Conservation (phyloP, 2,113 vertebrate species). For the Labrus mixtus region DNA sequence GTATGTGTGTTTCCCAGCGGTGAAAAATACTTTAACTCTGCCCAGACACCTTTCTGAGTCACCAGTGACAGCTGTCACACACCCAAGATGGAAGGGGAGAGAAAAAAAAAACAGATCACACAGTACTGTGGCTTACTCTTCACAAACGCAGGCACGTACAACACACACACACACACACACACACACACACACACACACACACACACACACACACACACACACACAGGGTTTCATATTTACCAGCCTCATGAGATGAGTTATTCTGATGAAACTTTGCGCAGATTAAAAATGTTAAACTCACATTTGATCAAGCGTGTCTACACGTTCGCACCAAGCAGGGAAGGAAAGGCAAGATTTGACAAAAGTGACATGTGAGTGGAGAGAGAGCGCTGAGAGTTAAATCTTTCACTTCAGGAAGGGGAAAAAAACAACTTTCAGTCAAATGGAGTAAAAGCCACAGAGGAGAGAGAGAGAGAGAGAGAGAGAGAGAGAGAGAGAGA, state of each 20-base stretch:
- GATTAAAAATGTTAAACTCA: constrained; percentile 81
- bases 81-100: constrained; percentile 60
- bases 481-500: constrained; percentile 32
- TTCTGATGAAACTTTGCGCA: constrained; percentile 79
- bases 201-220: constrained; percentile 34
- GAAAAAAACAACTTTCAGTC: constrained; percentile 64
- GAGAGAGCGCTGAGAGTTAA: constrained; percentile 71
- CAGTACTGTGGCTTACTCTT: constrained; percentile 16
- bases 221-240: constrained; percentile 69
- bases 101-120: constrained; percentile 59
- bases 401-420: constrained; percentile 66
- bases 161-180: neutral
- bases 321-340: constrained; percentile 56
- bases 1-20: constrained; percentile 60
- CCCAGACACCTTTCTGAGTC: constrained; percentile 76
- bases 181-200: constrained; percentile 7
- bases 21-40: constrained; percentile 71
- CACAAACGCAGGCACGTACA: constrained; percentile 37
- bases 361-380: constrained; percentile 76
- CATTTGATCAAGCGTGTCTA: constrained; percentile 78
- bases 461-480: constrained; percentile 40
- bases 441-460: constrained; percentile 69
- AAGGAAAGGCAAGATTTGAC: constrained; percentile 73
- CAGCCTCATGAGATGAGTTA: constrained; percentile 71
- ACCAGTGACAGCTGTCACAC: constrained; percentile 82